A percentile compares a stretch with the other conserved stretches of the same genome.
These are phyloP conservation scores for Chloroceryle aenea DNA, from an alignment of 2,113 vertebrate species.

Conservation along the genomic window DNA sequence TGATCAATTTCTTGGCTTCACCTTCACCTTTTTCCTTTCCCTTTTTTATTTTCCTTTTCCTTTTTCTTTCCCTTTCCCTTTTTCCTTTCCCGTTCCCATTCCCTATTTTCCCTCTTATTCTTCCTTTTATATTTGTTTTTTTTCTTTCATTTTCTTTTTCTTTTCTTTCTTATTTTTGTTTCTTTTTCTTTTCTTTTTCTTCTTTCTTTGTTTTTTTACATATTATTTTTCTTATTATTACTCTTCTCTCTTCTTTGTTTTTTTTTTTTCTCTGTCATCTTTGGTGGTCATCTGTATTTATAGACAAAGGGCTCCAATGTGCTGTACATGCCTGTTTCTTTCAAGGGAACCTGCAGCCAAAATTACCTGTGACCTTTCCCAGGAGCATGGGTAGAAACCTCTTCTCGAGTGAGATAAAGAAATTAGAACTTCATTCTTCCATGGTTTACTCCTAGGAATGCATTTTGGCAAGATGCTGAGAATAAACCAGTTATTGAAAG, in stretches of 20 bases:
- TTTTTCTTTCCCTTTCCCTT: background rate
- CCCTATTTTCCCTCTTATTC: background rate
- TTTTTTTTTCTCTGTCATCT: background rate
- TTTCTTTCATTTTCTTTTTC: too few species aligned
- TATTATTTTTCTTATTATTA: background rate
- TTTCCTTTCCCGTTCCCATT: too few species aligned
- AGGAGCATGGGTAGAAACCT: conserved; percentile 70
- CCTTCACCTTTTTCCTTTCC: background rate
- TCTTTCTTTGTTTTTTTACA: background rate
- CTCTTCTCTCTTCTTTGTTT: background rate
- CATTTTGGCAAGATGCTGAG: conserved; percentile 79
- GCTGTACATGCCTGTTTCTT: conserved; percentile 46
- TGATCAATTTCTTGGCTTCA: background rate
- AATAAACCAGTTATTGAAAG: conserved; percentile 85
- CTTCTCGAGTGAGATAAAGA: conserved; percentile 78
- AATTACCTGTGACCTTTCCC: conserved; percentile 86
- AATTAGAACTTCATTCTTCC: conserved; percentile 83
- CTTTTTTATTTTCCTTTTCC: background rate
- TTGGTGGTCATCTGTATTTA: conserved; percentile 67
- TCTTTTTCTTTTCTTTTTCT: too few species aligned
- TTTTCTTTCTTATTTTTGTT: rapidly evolving
- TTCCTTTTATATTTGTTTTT: background rate
- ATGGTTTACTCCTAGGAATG: conserved; percentile 84
- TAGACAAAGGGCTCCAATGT: conserved; percentile 74
- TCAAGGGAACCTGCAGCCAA: conserved; percentile 65